A percentile compares a stretch with the other conserved stretches of the same genome.
phyloP scores from a whole-genome alignment of 53 echinoderm and acorn worm genomes.

The Echinarachnius parma region DNA sequence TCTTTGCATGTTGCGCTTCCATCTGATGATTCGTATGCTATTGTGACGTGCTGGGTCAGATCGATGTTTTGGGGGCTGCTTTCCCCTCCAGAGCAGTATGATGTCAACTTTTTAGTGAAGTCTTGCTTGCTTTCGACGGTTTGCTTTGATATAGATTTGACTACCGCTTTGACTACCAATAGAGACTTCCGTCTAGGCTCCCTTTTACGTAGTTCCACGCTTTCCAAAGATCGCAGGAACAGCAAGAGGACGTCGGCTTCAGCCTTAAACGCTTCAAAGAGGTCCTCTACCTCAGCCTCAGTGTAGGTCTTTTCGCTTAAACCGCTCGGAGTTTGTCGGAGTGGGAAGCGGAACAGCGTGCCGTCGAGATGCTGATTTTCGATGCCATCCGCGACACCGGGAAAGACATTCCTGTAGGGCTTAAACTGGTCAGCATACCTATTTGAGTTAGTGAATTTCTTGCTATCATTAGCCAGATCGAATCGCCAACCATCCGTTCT shows the following conservation, averaged over 20 bases:
- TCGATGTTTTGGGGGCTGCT: not conserved
- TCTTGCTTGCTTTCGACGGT: not conserved
- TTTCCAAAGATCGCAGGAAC: slow-evolving; percentile 67
- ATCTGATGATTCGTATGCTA: not conserved
- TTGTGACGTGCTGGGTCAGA: slow-evolving; percentile 15
- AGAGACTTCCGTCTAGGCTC: too few species aligned
- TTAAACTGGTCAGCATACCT: slow-evolving; percentile 61
- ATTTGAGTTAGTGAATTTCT: too few species aligned
- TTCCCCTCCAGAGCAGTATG: not conserved
- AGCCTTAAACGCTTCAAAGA: slow-evolving; percentile 58
- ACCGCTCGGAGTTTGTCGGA: slow-evolving; percentile 39
- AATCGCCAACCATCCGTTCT: not conserved
- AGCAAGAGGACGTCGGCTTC: slow-evolving; percentile 69
- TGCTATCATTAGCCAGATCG: not conserved
- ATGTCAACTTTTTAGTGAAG: not conserved
- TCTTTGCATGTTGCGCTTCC: not conserved
- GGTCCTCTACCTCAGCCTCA: slow-evolving; percentile 24
- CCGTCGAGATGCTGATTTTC: slow-evolving; percentile 50
- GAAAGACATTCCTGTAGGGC: slow-evolving; percentile 48
- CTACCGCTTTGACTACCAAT: too few species aligned
- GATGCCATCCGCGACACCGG: slow-evolving; percentile 30
- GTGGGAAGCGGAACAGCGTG: slow-evolving; percentile 83
- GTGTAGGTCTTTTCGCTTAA: slow-evolving; percentile 55
- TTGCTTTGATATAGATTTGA: too few species aligned
- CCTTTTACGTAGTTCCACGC: slow-evolving; percentile 15